Evolutionary conservation across 2,888 invertebrate species (phyloP), one percentile per base, ranked within the genome.

Genomic region (Melinaea marsaeus): DNA sequence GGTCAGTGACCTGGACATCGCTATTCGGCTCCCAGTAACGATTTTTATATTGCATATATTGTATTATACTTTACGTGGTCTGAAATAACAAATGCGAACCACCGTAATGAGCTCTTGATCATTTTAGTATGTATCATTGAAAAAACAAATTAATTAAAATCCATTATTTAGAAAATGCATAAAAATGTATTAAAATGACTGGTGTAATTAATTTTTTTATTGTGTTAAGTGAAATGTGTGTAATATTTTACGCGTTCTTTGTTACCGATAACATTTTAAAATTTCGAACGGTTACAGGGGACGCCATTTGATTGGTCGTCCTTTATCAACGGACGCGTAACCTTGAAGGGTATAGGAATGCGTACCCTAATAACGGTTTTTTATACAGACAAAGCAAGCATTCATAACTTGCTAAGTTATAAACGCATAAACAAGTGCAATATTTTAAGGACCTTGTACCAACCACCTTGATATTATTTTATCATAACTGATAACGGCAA

Each of bases 311-410:
- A 88, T 89, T 89, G 87, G 89, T 72, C 75, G 83, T 70, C 77
- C 81, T 84, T 88, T 88, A 89, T 88, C 89, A 79, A 69, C 76
- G 79, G 84, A 86, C 84, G 85, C 84, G 62, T 71, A 79, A 75
- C 86, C 86, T 86, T 86, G 85, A 80, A 73, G 72, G 75, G 79
- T 78, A 77, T 78, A 81, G 79, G 64, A 73, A 79, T 72, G 79
- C 79, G 75, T 77, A 70, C 79, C 81, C 75, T 75, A 75, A 71
- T 77, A 86, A 85, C 85, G 84, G 81, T 75, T 73, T 77, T 68
- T 64, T 60, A 48, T 34, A 58, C 58, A 62, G 57, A 63, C 55
- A 55, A 51, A 63, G 64, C 22, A 57, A 46, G 11, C 22, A 9
- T 7, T 1, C 22, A 51, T 51, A 9, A 22, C 48, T 22, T 9